Conservation (phyloP, 2,797 vertebrate species). For the Tapera naevia region DNA sequence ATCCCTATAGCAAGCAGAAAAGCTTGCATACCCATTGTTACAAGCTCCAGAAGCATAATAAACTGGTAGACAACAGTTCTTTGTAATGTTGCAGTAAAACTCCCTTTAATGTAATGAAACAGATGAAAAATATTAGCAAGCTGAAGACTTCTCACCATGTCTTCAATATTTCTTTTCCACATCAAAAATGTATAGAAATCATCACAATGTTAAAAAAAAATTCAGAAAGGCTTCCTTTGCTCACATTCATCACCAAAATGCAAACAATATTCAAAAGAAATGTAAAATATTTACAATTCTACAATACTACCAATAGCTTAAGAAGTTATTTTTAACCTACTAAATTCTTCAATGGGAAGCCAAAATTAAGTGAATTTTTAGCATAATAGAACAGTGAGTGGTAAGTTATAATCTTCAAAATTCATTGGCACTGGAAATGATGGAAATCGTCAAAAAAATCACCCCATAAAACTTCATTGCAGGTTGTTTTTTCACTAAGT, state of each 20-base stretch:
- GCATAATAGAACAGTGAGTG: background rate
- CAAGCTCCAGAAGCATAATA: background rate
- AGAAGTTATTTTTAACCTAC: background rate
- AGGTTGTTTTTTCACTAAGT: background rate
- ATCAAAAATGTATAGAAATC: background rate
- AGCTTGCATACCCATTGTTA: rapidly evolving
- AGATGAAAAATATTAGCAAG: background rate
- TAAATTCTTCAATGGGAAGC: background rate
- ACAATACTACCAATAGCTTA: background rate
- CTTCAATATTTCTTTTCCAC: background rate
- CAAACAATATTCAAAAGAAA: background rate
- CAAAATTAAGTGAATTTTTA: background rate
- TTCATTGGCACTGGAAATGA: background rate
- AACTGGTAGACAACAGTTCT: background rate
- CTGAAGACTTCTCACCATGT: background rate
- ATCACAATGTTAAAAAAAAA: background rate
- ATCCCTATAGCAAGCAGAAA: background rate
- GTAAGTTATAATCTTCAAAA: background rate
- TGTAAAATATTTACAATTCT: background rate
- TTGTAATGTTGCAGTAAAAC: background rate
- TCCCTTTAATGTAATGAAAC: background rate
- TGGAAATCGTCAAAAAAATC: background rate
- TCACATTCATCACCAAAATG: background rate
- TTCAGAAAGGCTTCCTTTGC: background rate
- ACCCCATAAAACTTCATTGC: background rate